phyloP scores from a whole-genome alignment of 1,140 invertebrate genomes.

The Cataglyphis hispanica region DNA sequence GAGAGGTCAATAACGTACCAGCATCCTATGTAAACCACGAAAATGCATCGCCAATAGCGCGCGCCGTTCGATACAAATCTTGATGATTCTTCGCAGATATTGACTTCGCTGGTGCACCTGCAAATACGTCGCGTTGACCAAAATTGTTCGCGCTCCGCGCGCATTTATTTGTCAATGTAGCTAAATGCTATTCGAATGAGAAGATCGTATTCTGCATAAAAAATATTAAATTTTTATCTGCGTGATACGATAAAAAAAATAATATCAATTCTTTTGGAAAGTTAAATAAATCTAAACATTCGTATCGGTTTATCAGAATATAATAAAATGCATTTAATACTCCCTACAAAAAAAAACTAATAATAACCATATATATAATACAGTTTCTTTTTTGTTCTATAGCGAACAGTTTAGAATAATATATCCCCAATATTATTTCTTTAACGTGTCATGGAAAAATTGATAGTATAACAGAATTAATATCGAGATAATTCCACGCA shows the following conservation, averaged over 20 bases:
- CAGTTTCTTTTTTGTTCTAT: background rate
- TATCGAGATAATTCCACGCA: background rate
- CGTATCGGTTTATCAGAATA: background rate
- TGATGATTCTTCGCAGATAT: slow-evolving; percentile 68
- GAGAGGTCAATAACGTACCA: slow-evolving; percentile 35
- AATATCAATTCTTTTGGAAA: background rate
- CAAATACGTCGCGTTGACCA: slow-evolving; percentile 23
- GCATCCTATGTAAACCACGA: slow-evolving; percentile 60
- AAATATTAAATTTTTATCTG: background rate
- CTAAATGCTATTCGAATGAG: background rate
- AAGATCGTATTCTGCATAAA: background rate
- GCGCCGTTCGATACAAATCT: slow-evolving; percentile 46
- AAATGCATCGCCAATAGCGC: slow-evolving; percentile 48
- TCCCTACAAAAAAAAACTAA: background rate
- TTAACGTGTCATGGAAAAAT: background rate
- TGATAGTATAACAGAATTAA: background rate
- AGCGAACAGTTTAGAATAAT: background rate
- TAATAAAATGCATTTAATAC: background rate
- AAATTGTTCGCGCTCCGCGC: slow-evolving; percentile 8
- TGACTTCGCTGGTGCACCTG: slow-evolving; percentile 63
- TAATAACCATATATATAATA: background rate
- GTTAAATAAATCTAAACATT: background rate
- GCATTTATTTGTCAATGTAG: background rate
- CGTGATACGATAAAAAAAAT: background rate
- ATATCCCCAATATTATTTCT: background rate